Evolutionary conservation across 2,113 vertebrate species (phyloP).

Genomic region (Madoqua kirkii): DNA sequence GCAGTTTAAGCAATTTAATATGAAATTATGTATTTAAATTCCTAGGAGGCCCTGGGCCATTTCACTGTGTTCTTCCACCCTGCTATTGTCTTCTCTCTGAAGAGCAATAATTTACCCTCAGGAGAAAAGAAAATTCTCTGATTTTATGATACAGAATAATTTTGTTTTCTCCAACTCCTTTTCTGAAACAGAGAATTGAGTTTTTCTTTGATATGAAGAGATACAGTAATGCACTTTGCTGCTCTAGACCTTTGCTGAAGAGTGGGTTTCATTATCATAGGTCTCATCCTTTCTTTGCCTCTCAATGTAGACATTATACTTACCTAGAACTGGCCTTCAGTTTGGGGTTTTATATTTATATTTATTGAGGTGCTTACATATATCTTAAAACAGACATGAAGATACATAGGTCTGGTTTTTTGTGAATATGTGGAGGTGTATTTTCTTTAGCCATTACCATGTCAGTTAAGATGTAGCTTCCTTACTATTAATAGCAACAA

Average conservation of each 20-base stretch:
- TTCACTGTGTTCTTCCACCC: background rate
- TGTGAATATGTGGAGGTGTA: background rate
- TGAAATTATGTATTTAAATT: background rate
- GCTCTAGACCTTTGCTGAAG: background rate
- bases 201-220: background rate
- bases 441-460: background rate
- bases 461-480: background rate
- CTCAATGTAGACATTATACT: background rate
- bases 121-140: background rate
- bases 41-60: background rate
- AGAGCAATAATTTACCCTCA: background rate
- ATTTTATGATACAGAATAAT: background rate
- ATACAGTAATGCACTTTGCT: background rate
- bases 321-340: background rate
- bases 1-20: background rate
- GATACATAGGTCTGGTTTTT: background rate
- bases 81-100: background rate
- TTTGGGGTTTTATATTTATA: background rate
- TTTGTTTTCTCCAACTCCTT: background rate
- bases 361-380: background rate
- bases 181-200: background rate
- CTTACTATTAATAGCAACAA: background rate
- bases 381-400: background rate
- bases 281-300: background rate
- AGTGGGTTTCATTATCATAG: background rate